Base-by-base conservation (phyloP, 2,113 vertebrate species). In the Silurus glanis region DNA sequence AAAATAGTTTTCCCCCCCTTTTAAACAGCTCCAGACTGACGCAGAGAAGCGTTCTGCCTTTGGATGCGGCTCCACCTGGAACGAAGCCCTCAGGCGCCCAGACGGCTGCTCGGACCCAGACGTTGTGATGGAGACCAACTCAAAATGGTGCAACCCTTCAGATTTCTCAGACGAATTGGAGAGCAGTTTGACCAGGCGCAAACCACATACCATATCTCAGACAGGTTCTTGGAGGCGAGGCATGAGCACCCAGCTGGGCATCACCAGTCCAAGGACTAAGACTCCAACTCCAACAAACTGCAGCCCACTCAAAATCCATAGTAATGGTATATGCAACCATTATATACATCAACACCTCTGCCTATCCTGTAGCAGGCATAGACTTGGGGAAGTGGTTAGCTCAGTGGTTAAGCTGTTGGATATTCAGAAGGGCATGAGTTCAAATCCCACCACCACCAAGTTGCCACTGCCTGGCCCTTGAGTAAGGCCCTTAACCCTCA, bases 141-240 rank as follows among this genome's bases (percentile, higher is more conserved):
- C 95, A 7, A 96, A 96, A 80, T 97, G 96, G 96, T 92, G 95
- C 88, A 96, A 96, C 80, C 94, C 96, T 16, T 96, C 96, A 0
- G 96, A 97, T 66, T 92, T 97, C 89, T 96, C 96, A 0, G 96
- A 97, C 8, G 96, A 97, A 90, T 96, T 96, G 0, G 96, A 97
- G 89, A 96, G 95, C 85, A 96, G 95, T 90, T 93, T 2, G 62
- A 88, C 91, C 0, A 94, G 94, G 0, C 96, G 95, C 89, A 96
- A 96, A 89, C 75, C 93, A 0, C 84, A 96, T 5, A 87, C 93
- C 1, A 88, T 95, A 25, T 96, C 96, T 0, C 96, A 97, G 85
- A 97, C 96, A 0, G 96, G 96, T 5, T 97, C 97, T 89, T 97
- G 96, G 97, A 95, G 96, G 64, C 93, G 96, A 88, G 97, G 96